A percentile compares a stretch with the other conserved stretches of the same genome.
Evolutionary conservation across 1,140 invertebrate species (phyloP).

Genomic region (Caerostris darwini): DNA sequence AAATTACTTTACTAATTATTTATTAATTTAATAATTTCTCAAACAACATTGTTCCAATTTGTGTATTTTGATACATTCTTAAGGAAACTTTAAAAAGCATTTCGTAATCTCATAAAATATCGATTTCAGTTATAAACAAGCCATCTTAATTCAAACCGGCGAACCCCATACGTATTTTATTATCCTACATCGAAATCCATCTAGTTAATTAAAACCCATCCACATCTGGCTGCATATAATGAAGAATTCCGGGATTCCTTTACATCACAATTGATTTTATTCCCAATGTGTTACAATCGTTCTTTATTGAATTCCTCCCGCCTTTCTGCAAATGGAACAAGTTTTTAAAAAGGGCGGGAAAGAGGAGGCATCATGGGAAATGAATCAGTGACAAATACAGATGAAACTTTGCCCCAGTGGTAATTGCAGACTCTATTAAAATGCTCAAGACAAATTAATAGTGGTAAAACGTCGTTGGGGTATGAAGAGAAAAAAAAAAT

Average conservation of each 20-base stretch:
- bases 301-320: constrained; percentile 2
- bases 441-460: background rate
- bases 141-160: too few species aligned
- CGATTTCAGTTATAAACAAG: too few species aligned
- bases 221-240: background rate
- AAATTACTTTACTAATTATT: too few species aligned
- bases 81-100: too few species aligned
- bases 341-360: background rate
- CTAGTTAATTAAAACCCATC: background rate
- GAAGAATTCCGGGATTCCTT: background rate
- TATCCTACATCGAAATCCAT: background rate
- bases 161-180: too few species aligned
- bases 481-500: background rate
- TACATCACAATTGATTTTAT: background rate
- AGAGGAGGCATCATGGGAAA: background rate
- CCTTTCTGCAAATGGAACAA: background rate
- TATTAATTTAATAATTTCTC: too few species aligned
- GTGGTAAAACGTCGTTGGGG: background rate
- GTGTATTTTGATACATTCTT: too few species aligned
- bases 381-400: background rate
- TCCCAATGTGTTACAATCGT: background rate
- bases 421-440: background rate
- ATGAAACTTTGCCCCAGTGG: background rate
- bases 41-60: too few species aligned
- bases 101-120: too few species aligned